Evolutionary conservation across 2,797 vertebrate species (phyloP), one percentile per base, ranked within the genome.

Genomic region (Pachyuromys duprasi): DNA sequence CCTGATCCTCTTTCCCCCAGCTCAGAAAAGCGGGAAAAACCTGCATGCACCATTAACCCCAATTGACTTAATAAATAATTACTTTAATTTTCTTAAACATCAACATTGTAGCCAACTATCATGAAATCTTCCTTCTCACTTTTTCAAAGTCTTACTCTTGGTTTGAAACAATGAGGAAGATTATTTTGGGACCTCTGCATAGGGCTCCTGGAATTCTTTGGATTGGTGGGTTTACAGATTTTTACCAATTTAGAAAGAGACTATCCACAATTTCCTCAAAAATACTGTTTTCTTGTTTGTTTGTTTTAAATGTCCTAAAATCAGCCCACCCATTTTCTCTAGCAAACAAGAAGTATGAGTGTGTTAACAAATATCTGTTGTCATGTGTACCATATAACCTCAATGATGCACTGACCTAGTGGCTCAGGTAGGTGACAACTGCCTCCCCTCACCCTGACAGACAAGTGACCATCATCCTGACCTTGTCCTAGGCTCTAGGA

Each of bases 71-170:
- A 67, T 74, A 84, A 62, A 89, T 55, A 63, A 26, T 18, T 69
- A 62, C 22, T 94, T 91, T 78, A 82, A 75, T 86, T 93, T 65
- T 86, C 60, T 93, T 92, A 69, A 90, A 84, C 45, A 45, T 83
- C 80, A 90, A 93, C 36, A 93, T 55, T 91, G 89, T 79, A 90
- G 79, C 57, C 53, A 91, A 39, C 24, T 15, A 78, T 72, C 63
- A 90, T 74, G 65, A 89, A 94, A 63, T 36, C 83, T 78, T 49
- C 70, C 26, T 76, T 86, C 78, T 86, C 67, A 89, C 22, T 96
- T 91, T 93, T 81, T 42, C 22, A 93, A 96, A 90, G 60, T n/a
- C 76, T 87, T 89, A 87, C 39, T 91, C 92, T 81, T 87, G n/a
- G 28, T 76, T 88, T 82, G 83, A 95, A 89, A 96, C 39, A 93